Conservation (phyloP, 2,888 invertebrate genomes). For the Chaitophorus viminalis region DNA sequence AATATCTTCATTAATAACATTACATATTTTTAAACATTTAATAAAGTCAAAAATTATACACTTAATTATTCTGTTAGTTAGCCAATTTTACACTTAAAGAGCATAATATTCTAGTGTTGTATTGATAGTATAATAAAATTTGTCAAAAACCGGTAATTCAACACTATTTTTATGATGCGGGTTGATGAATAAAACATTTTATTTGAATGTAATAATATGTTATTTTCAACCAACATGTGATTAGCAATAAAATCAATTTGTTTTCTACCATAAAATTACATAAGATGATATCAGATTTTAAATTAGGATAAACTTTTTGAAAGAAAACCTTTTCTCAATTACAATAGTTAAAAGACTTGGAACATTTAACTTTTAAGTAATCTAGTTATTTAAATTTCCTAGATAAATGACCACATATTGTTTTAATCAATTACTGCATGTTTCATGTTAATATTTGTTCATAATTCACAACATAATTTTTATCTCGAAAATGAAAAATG, state of each 20-base stretch:
- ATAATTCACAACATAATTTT: background rate
- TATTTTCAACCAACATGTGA: too few species aligned
- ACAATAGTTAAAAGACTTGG: background rate
- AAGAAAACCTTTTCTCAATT: background rate
- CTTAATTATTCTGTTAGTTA: background rate
- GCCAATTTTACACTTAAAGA: background rate
- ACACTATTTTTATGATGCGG: background rate
- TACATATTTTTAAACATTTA: background rate
- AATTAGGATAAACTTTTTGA: background rate
- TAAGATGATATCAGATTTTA: background rate
- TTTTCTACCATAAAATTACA: background rate
- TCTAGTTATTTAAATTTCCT: background rate
- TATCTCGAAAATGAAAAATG: background rate
- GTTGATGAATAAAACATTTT: too few species aligned
- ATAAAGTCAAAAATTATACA: background rate
- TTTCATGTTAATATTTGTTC: background rate
- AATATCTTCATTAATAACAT: background rate
- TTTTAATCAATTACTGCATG: background rate
- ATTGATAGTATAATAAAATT: background rate
- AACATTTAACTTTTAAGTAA: too few species aligned
- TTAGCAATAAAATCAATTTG: background rate
- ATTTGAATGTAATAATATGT: too few species aligned
- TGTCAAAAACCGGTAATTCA: background rate
- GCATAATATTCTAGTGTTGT: background rate
- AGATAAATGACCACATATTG: background rate